Conservation (phyloP, 2,888 invertebrate genomes). For the Cataglyphis livida region DNA sequence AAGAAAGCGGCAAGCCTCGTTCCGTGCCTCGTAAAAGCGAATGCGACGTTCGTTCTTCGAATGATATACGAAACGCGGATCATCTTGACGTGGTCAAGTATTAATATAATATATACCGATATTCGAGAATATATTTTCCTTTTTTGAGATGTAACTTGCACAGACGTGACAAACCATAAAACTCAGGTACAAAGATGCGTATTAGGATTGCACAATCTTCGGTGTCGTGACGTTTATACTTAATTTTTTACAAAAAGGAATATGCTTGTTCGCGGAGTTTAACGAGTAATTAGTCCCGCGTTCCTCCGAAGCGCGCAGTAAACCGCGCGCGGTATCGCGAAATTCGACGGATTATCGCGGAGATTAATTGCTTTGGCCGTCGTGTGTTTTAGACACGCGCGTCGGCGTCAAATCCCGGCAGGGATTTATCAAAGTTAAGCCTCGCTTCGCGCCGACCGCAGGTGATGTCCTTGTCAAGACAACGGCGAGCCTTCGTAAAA, state of each 20-base stretch:
- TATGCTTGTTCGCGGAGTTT: slow-evolving; percentile 14
- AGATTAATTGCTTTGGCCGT: slow-evolving; percentile 48
- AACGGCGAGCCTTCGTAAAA: slow-evolving; percentile 48
- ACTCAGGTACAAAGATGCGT: not conserved
- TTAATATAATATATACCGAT: not conserved
- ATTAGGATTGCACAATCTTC: not conserved
- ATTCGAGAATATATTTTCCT: not conserved
- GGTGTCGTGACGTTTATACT: not conserved
- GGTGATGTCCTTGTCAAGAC: slow-evolving; percentile 51
- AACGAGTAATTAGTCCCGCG: slow-evolving; percentile 42
- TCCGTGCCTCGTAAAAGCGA: slow-evolving; percentile 81
- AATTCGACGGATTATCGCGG: slow-evolving; percentile 31
- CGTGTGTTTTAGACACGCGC: slow-evolving; percentile 51
- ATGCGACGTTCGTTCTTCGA: slow-evolving; percentile 63
- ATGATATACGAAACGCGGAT: slow-evolving; percentile 15
- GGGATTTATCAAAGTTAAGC: slow-evolving; percentile 55
- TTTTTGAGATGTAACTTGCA: not conserved
- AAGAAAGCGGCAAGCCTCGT: slow-evolving; percentile 82
- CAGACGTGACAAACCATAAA: not conserved
- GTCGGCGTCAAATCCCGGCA: slow-evolving; percentile 45
- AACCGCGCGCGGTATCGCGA: slow-evolving; percentile 8
- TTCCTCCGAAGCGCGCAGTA: slow-evolving; percentile 21
- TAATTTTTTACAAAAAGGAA: not conserved
- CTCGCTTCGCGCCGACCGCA: slow-evolving; percentile 48
- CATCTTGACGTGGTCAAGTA: not conserved